Conservation (phyloP, 2,797 vertebrate species). For the Clarias laeviceps region DNA sequence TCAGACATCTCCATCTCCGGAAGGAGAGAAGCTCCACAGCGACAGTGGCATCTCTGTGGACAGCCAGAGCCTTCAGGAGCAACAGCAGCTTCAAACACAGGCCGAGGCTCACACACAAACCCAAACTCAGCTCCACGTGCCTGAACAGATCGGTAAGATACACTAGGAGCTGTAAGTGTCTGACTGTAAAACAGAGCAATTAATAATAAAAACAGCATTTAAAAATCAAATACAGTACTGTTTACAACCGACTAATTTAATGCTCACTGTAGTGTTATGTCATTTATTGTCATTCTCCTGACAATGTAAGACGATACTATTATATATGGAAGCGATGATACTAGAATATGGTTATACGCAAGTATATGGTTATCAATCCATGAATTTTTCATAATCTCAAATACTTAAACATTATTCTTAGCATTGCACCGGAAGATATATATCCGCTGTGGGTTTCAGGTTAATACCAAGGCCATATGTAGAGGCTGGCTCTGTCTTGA, state of each 20-base stretch:
- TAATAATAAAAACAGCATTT: neutral
- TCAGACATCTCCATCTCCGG: conserved; percentile 88
- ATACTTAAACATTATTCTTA: conserved; percentile 10
- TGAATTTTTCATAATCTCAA: conserved; percentile 15
- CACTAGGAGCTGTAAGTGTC: neutral
- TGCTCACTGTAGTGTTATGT: neutral
- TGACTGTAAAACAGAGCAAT: neutral
- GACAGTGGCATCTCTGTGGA: conserved; percentile 98
- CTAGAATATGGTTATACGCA: neutral
- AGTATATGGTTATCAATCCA: conserved; percentile 8
- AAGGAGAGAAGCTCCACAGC: conserved; percentile 97
- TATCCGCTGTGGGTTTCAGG: neutral
- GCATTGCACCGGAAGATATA: conserved; percentile 1
- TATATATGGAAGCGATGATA: conserved; percentile 13
- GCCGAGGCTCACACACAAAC: conserved; percentile 59
- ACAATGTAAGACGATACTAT: neutral
- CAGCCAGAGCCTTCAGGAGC: conserved; percentile 94
- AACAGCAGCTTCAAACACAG: conserved; percentile 71
- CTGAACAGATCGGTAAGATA: conserved; percentile 73
- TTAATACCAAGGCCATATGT: neutral
- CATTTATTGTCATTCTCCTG: conserved; percentile 9
- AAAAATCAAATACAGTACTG: neutral
- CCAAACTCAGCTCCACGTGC: conserved; percentile 72
- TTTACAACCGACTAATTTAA: neutral
- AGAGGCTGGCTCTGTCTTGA: neutral